Base-by-base conservation (phyloP, 2,113 vertebrate genomes). In the Columbina picui region DNA sequence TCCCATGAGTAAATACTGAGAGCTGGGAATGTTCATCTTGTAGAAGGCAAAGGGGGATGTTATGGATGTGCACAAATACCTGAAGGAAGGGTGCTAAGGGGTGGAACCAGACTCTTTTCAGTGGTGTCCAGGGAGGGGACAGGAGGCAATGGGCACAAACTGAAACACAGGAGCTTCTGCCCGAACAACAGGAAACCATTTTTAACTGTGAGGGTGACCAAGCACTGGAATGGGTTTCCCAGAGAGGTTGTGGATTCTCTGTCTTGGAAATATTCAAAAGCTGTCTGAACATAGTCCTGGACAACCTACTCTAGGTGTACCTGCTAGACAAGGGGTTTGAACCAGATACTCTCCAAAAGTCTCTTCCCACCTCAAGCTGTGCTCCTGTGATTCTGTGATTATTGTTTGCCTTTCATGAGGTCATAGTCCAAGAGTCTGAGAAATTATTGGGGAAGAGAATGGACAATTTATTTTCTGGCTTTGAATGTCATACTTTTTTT, bases 41-140 rank as follows among this genome's bases (percentile, higher is more conserved):
- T 10, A 91, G 25, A 67, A 50, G 43, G 34, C 25, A 53, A 60
- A 17, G 17, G 3, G 2, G 47, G 2, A 34, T 64, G 34, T 63
- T 43, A n/a, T 6, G 10, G 55, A 9, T 19, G 12, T 16, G 8
- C 14, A 30, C 4, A 45, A 39, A 20, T 7, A 41, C 0, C 9
- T 30, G 34, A 56, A 83, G 7, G 16, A 14, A 76, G 43, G 17
- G 17, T 19, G 17, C 43, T 43, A 43, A 43, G 17, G 43, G 43
- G 19, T 43, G 43, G 43, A 43, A 16, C 17, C 43, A 14, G 18
- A 43, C 43, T 43, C 43, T 43, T 43, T 43, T 18, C 43, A 43
- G 17, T 7, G 7, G 43, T 43, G 43, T 43, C 17, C 43, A 19
- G 43, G 43, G 16, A 43, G 18, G 43, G 43, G 43, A 43, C 43